A percentile compares a stretch with the other conserved stretches of the same genome.
These are phyloP conservation scores for Eristalinus aeneus DNA, from an alignment of 2,888 invertebrate species.

Conservation along the genomic window DNA sequence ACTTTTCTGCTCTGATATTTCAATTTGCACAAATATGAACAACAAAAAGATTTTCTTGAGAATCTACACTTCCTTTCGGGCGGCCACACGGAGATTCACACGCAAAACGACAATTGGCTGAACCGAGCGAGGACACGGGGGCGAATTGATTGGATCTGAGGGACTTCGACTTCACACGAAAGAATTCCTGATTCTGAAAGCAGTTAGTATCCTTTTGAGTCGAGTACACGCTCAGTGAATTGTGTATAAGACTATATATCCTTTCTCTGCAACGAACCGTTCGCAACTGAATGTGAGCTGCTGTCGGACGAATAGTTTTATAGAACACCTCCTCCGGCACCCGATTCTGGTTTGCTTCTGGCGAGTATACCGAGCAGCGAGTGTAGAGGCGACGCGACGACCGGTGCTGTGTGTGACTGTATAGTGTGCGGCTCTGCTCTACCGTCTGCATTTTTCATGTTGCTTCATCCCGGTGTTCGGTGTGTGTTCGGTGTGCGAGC, in stretches of 20 bases:
- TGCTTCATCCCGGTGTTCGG: constrained; percentile 38
- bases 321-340: constrained; percentile 78
- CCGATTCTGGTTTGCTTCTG: constrained; percentile 70
- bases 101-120: constrained; percentile 8
- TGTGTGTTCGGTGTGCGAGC: constrained; percentile 3
- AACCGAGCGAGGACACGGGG: constrained; percentile 34
- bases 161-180: constrained; percentile 29
- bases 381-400: constrained; percentile 20
- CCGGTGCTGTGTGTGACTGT: constrained; percentile 38
- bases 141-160: constrained; percentile 9
- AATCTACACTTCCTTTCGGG: constrained; percentile 32
- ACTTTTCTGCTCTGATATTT: neutral
- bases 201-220: constrained; percentile 48
- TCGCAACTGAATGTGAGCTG: constrained; percentile 80
- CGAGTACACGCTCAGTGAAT: constrained; percentile 36
- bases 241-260: constrained; percentile 30
- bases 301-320: constrained; percentile 79
- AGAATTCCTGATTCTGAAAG: neutral
- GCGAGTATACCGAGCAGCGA: constrained; percentile 18
- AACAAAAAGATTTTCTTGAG: neutral
- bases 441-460: constrained; percentile 56
- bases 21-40: constrained; percentile 8
- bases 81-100: constrained; percentile 35
- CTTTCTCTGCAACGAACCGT: constrained; percentile 77
- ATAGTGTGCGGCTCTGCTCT: constrained; percentile 24